Base-by-base conservation (phyloP, 2,797 vertebrate species). In the Sarcoramphus papa region DNA sequence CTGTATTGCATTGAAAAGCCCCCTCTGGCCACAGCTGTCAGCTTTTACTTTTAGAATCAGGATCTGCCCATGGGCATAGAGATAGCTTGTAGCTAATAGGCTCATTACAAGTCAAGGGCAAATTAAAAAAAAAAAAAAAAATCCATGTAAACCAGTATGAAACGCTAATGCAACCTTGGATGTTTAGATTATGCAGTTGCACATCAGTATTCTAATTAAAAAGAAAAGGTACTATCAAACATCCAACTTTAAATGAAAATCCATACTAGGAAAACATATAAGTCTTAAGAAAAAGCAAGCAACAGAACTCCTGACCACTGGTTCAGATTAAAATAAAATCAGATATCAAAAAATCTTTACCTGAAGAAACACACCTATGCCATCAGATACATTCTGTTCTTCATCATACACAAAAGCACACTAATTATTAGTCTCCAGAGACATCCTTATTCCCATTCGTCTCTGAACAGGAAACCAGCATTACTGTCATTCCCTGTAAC, bases 81-180 rank as follows among this genome's bases (percentile, higher is more conserved):
- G 92, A 98, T 92, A 96, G 89, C 93, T 97, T 95, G 96, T 86
- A 97, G 95, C 96, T 97, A 98, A 97, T 37, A 98, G 97, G 96
- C 97, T 98, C 97, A 98, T 98, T 98, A 98, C 93, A 98, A 97
- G 96, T 97, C 98, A 99, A 98, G 98, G 98, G 97, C 98, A 99
- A 98, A 97, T 53, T 77, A 68, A 94, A 93, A 37, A 79, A 68
- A 94, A 93, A 93, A 94, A 95, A 91, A 80, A 77, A 2, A 88
- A 93, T 41, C 80, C 90, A 95, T 69, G 85, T 82, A 97, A 97
- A 96, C 74, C 88, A 94, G 45, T 9, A 94, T 24, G n/a, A 97
- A 97, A 97, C 12, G 33, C 54, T 77, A 95, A 94, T 40, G 18
- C 88, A 86, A 94, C 70, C 83, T 68, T 54, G 70, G 64, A 82